Conservation (phyloP, 2,797 vertebrate species). For the Pipistrellus nathusii region DNA sequence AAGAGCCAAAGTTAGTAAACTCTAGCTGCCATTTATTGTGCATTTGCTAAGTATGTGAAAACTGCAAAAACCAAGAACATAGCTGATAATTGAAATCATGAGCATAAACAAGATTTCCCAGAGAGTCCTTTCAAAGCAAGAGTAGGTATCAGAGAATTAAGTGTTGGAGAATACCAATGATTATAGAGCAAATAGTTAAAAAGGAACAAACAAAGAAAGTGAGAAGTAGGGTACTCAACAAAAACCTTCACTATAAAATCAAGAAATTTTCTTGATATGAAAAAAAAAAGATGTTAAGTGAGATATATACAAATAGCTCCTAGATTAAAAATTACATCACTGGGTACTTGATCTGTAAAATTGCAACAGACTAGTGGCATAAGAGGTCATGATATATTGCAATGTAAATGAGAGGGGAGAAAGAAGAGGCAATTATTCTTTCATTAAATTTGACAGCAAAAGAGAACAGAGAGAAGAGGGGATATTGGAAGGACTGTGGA, state of each 20-base stretch:
- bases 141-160: slow-evolving; percentile 9
- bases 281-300: background rate
- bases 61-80: slow-evolving; percentile 22
- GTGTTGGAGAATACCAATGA: background rate
- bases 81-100: background rate
- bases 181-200: background rate
- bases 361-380: background rate
- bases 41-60: too few relatives aligned
- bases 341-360: background rate
- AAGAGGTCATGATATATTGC: background rate
- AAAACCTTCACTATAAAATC: background rate
- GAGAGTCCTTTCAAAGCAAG: slow-evolving; percentile 3
- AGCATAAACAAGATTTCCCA: background rate
- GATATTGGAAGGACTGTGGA: background rate
- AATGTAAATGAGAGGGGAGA: background rate
- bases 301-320: background rate
- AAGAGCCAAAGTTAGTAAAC: too few relatives aligned
- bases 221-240: background rate
- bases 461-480: background rate
- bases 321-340: slow-evolving; percentile 5
- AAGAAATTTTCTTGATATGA: background rate
- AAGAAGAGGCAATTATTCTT: background rate
- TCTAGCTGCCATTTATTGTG: too few relatives aligned
- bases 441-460: background rate
- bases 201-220: background rate